Conservation (phyloP, 2,888 invertebrate genomes). For the Morpho achilles region DNA sequence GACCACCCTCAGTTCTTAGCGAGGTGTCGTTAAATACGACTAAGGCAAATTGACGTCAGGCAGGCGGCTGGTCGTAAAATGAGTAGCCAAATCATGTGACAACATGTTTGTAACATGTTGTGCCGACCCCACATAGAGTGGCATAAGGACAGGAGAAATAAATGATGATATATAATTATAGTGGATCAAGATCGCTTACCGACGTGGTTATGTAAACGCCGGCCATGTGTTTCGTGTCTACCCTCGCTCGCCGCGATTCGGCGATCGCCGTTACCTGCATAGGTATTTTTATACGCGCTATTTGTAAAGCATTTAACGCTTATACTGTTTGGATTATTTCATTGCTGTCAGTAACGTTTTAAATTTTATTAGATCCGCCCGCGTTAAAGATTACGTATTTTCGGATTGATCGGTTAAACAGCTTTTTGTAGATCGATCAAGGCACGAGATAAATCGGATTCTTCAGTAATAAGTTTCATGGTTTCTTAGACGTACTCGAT, state of each 20-base stretch:
- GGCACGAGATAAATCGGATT: too few species aligned
- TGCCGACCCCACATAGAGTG: too few species aligned
- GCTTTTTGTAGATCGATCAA: neutral
- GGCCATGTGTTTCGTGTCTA: conserved; percentile 65
- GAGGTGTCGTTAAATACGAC: too few species aligned
- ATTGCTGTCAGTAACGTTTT: conserved; percentile 34
- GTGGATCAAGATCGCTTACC: conserved; percentile 36
- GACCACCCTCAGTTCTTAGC: too few species aligned
- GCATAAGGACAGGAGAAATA: too few species aligned
- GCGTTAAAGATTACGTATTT: conserved; percentile 8
- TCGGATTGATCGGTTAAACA: conserved; percentile 5
- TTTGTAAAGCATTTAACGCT: conserved; percentile 45
- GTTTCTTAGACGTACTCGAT: too few species aligned
- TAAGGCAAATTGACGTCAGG: too few species aligned
- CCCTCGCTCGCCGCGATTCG: conserved; percentile 61
- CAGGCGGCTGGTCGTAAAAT: too few species aligned
- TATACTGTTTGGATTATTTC: conserved; percentile 32
- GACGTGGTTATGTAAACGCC: conserved; percentile 37
- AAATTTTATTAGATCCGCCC: conserved; percentile 39
- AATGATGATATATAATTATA: neutral
- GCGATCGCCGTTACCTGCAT: conserved; percentile 64
- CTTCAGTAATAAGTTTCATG: too few species aligned
- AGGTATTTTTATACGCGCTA: conserved; percentile 62
- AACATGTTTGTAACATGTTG: too few species aligned
- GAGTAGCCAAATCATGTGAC: too few species aligned